These are phyloP conservation scores for Conopomorpha cramerella DNA, from an alignment of 1,140 invertebrate genomes.

Conservation along the genomic window DNA sequence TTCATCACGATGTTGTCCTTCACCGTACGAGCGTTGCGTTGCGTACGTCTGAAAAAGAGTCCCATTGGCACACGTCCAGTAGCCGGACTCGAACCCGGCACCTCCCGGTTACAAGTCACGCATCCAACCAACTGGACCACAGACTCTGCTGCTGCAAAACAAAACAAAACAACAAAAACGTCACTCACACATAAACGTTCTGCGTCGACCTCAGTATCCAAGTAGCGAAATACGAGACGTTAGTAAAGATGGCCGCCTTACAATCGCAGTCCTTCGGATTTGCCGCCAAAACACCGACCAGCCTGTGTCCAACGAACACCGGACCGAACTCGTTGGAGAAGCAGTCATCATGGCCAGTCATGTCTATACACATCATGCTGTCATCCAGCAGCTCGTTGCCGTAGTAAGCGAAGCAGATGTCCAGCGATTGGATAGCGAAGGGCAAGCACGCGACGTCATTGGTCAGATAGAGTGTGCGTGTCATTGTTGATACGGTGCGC, in stretches of 20 bases:
- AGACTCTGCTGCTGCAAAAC: too few species aligned
- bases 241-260: slow-evolving; percentile 37
- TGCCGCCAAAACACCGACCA: slow-evolving; percentile 25
- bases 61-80: too few species aligned
- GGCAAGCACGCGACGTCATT: too few species aligned
- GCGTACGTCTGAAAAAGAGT: too few species aligned
- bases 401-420: slow-evolving; percentile 22
- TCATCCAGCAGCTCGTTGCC: slow-evolving; percentile 18
- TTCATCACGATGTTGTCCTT: too few species aligned
- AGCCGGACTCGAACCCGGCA: too few species aligned
- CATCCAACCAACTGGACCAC: too few species aligned
- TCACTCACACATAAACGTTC: too few species aligned
- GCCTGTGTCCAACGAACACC: slow-evolving; percentile 21
- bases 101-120: too few species aligned
- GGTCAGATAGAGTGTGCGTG: slow-evolving; percentile 30
- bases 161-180: too few species aligned
- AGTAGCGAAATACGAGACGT: slow-evolving; percentile 29
- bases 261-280: slow-evolving; percentile 32
- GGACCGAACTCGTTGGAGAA: slow-evolving; percentile 43
- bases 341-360: slow-evolving; percentile 27
- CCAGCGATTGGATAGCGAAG: slow-evolving; percentile 7
- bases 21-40: too few species aligned
- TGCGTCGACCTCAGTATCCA: slow-evolving; percentile 33
- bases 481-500: slow-evolving; percentile 41
- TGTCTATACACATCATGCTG: slow-evolving; percentile 29